Base-by-base conservation (phyloP, 2,888 invertebrate genomes). In the Cremastobaeus sp. region DNA sequence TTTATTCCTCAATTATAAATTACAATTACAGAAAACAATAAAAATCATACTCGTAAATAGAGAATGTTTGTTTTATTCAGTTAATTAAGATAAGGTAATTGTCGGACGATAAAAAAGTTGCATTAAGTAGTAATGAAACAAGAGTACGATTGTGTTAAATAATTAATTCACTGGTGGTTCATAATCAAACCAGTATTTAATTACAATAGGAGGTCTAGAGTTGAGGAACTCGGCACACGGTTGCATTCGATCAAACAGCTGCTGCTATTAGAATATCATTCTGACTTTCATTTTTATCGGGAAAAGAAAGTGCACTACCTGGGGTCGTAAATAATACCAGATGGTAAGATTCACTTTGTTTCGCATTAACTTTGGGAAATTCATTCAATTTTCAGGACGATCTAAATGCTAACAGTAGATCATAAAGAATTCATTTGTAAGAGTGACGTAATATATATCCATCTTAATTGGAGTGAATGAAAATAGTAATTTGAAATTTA, bases 201-300 rank as follows among this genome's bases (percentile, higher is more conserved):
- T n/a, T n/a, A n/a, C n/a, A n/a, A n/a, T n/a, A n/a, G n/a, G n/a
- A n/a, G n/a, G n/a, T n/a, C n/a, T n/a, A n/a, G n/a, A n/a, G n/a
- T n/a, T n/a, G n/a, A n/a, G n/a, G n/a, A n/a, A n/a, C n/a, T n/a
- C 25, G 8, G 25, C 25, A 25, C 25, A 3, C 25, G 4, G 4
- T 25, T 65, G 37, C 41, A 54, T 69, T 74, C 60, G 65, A 70
- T 66, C 70, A 70, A 64, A 70, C 74, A 74, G 69, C 74, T 74
- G 74, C 60, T 74, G 45, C 65, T 28, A 48, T 25, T 70, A 34
- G 55, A 74, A 34, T 74, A 70, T 70, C 57, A 70, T 50, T 64
- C 37, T 11, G 60, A 57, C 65, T 70, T 30, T 60, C 59, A 54
- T 62, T 59, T 74, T 73, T 54, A 25, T 28, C 30, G 57, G 37